Evolutionary conservation across 2,888 invertebrate genomes (phyloP), one percentile per base, ranked within the genome.

Genomic region (Orchesella flavescens): DNA sequence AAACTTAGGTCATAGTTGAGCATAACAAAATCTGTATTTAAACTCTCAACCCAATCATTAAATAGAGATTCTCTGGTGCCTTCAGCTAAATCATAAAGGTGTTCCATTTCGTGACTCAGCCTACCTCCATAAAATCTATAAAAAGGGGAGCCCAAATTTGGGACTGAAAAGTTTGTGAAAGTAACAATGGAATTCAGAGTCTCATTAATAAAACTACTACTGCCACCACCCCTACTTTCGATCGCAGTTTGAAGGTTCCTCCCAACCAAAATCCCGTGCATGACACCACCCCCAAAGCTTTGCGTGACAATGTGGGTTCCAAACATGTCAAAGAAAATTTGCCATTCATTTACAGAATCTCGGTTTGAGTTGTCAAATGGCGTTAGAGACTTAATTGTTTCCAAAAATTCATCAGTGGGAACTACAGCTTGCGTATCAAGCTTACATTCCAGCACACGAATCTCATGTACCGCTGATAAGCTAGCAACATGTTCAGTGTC

Each of bases 341-440:
- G 61, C 84, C 84, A 84, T 13, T 79, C 65, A 0, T 3, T 63
- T 1, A 75, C 65, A n/a, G 63, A 69, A 24, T 74, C 69, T 49
- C 19, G 46, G 4, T 19, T 2, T 9, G 2, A 15, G 5, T 7
- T 13, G 34, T 74, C 49, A 55, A 84, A 73, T 17, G 34, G 34
- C 0, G 2, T 43, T 13, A 84, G 43, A 15, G 44, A 5, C 0
- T 68, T 21, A 3, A 84, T 55, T 5, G 43, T 43, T n/a, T 23
- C 21, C 1, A 61, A 2, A 63, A 84, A 84, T 1, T 53, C 44
- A 7, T 61, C 24, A 17, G 68, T 34, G 0, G 61, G 73, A 15
- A 17, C 17, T 44, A 9, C 34, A 5, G 43, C 15, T 21, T 19
- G 23, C 12, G 10, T 13, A 23, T 65, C 59, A 1, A 77, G 44